Evolutionary conservation across 1,140 invertebrate genomes (phyloP).

Genomic region (Macrobrachium rosenbergii): DNA sequence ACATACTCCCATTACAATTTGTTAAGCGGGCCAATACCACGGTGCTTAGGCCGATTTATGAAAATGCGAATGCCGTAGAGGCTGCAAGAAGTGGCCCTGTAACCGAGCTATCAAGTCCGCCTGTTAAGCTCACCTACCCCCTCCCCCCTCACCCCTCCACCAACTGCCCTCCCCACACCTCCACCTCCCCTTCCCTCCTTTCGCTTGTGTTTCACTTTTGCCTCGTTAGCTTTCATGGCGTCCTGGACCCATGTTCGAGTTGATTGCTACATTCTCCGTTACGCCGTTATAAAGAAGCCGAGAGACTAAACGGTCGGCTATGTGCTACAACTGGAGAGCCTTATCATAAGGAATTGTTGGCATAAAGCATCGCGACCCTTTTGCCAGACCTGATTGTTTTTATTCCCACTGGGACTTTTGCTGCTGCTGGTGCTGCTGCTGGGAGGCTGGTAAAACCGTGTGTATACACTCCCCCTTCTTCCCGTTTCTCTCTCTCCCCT

Average conservation of each 20-base stretch:
- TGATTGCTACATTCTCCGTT: not conserved
- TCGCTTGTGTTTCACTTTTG: constrained; percentile 26
- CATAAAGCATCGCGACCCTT: constrained; percentile 1
- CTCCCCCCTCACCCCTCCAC: not conserved
- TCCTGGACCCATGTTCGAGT: not conserved
- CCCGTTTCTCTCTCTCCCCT: too few relatives aligned
- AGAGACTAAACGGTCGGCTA: not conserved
- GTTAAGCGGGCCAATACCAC: constrained; percentile 59
- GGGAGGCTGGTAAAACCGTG: too few relatives aligned
- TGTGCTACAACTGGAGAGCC: constrained; percentile 16
- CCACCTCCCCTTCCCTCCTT: not conserved
- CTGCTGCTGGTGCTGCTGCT: too few relatives aligned
- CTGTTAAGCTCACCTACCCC: not conserved
- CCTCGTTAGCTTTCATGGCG: constrained; percentile 3
- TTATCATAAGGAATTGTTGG: not conserved
- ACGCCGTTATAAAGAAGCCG: constrained; percentile 3
- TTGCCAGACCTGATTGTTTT: too few relatives aligned
- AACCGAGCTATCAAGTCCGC: constrained; percentile 49
- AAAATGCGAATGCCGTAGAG: constrained; percentile 58
- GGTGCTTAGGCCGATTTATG: constrained; percentile 58
- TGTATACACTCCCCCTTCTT: too few relatives aligned
- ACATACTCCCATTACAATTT: constrained; percentile 62
- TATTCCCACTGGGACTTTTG: too few relatives aligned
- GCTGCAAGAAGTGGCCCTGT: constrained; percentile 46
- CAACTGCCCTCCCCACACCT: not conserved